Conservation (phyloP, 2,113 vertebrate species). For the Catharus fuscescens region DNA sequence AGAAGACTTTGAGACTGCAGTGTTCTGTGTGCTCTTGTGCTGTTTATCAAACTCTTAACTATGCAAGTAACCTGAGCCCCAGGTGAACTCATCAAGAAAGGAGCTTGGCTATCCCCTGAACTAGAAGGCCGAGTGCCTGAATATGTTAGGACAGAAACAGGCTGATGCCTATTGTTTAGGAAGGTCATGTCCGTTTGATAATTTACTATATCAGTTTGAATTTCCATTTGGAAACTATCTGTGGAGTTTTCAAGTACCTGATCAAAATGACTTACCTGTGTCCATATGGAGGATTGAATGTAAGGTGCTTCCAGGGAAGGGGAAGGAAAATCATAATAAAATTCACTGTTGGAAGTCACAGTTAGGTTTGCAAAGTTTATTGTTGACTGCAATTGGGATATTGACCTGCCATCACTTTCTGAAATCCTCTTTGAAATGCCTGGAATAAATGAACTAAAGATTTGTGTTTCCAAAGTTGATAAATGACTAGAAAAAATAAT, state of each 20-base stretch:
- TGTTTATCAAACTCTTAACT: neutral
- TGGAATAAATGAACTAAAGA: slow-evolving; percentile 11
- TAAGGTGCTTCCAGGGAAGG: slow-evolving; percentile 19
- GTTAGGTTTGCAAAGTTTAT: neutral
- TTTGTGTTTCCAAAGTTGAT: slow-evolving; percentile 15
- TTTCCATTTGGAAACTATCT: neutral
- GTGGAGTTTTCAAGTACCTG: neutral
- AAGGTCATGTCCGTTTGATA: neutral
- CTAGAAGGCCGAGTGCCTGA: neutral
- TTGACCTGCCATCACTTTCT: neutral
- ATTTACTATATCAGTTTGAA: neutral
- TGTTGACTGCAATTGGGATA: neutral
- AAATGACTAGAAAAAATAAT: neutral
- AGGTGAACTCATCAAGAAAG: neutral
- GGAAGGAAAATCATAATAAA: slow-evolving; percentile 20
- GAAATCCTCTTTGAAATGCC: neutral
- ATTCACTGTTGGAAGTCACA: neutral
- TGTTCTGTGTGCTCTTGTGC: neutral
- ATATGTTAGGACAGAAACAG: neutral
- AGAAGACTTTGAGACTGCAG: neutral
- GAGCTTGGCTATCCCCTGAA: neutral
- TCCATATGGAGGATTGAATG: neutral
- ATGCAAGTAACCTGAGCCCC: neutral
- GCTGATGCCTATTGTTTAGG: neutral
- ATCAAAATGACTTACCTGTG: neutral